Evolutionary conservation across 2,888 invertebrate species (phyloP).

Genomic region (Dasysyrphus albostriatus): DNA sequence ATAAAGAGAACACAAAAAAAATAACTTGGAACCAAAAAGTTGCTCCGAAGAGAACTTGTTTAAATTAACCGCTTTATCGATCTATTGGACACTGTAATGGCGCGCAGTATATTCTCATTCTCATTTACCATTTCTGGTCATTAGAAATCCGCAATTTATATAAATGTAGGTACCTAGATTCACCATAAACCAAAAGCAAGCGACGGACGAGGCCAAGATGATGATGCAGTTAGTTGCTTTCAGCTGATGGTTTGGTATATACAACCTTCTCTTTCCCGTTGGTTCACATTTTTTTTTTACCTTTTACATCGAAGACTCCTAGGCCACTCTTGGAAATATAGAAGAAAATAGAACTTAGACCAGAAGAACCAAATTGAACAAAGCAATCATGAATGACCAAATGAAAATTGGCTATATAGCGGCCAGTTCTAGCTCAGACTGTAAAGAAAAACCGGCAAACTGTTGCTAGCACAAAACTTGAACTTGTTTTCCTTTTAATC

Average conservation of each 20-base stretch:
- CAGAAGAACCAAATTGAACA: slow-evolving; percentile 54
- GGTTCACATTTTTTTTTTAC: neutral
- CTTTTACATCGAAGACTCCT: neutral
- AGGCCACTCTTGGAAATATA: neutral
- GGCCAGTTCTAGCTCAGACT: slow-evolving; percentile 17
- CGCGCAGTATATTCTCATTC: slow-evolving; percentile 56
- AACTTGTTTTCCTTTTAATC: slow-evolving; percentile 76
- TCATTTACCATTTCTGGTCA: slow-evolving; percentile 68
- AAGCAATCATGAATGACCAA: slow-evolving; percentile 74
- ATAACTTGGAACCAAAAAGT: neutral
- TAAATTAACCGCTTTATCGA: slow-evolving; percentile 71
- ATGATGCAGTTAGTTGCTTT: slow-evolving; percentile 7
- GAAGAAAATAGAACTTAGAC: slow-evolving; percentile 25
- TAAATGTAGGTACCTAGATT: neutral
- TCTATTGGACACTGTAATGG: slow-evolving; percentile 58
- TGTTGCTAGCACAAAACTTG: slow-evolving; percentile 38
- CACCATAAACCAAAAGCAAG: neutral
- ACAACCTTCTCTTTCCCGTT: slow-evolving; percentile 20
- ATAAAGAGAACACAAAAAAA: neutral
- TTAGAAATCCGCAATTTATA: slow-evolving; percentile 59
- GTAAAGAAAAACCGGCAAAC: slow-evolving; percentile 29
- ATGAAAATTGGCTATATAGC: slow-evolving; percentile 54
- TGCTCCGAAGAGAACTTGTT: slow-evolving; percentile 54
- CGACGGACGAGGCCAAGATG: neutral
- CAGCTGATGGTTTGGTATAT: neutral